Evolutionary conservation across 2,888 invertebrate species (phyloP).

Genomic region (Plutella xylostella): DNA sequence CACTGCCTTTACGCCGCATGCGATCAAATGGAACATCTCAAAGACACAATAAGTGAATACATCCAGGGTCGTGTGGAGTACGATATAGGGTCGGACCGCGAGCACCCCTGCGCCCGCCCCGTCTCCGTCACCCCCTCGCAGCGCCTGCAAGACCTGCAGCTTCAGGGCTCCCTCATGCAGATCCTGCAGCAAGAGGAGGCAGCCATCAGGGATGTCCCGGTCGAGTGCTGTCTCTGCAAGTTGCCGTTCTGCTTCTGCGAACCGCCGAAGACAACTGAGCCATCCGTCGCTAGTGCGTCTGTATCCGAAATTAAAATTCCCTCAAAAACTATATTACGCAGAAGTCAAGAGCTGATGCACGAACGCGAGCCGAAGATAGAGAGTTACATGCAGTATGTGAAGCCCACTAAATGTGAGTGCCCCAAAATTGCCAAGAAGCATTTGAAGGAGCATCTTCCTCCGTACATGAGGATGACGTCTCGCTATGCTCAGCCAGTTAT

Average conservation of each 20-base stretch:
- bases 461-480: conserved; percentile 47
- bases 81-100: conserved; percentile 35
- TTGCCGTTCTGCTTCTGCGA: conserved; percentile 38
- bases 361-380: conserved; percentile 47
- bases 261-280: conserved; percentile 13
- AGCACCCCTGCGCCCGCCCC: conserved; percentile 36
- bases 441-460: conserved; percentile 41
- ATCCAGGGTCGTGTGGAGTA: conserved; percentile 31
- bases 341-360: conserved; percentile 29
- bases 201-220: conserved; percentile 30
- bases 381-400: conserved; percentile 35
- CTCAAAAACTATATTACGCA: conserved; percentile 20
- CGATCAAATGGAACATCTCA: conserved; percentile 42
- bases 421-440: conserved; percentile 39
- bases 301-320: conserved; percentile 28
- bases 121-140: conserved; percentile 32
- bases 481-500: conserved; percentile 31
- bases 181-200: conserved; percentile 42
- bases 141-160: conserved; percentile 32
- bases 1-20: conserved; percentile 48
- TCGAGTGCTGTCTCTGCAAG: conserved; percentile 34
- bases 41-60: conserved; percentile 37
- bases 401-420: conserved; percentile 37
- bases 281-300: conserved; percentile 16
- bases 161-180: conserved; percentile 50